Evolutionary conservation across 1,140 invertebrate genomes (phyloP), one percentile per base, ranked within the genome.

Genomic region (Bombus superbus): DNA sequence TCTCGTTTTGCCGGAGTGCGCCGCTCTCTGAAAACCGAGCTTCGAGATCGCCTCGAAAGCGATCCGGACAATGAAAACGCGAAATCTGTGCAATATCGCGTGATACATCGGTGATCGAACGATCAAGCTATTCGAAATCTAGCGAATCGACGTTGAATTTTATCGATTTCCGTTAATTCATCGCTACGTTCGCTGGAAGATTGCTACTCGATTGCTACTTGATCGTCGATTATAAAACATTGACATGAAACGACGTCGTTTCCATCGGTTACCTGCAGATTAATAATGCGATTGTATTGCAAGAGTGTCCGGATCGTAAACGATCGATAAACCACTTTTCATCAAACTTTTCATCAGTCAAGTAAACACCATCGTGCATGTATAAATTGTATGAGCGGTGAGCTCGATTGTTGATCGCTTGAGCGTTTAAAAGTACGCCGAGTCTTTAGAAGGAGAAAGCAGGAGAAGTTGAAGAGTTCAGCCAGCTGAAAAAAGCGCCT

Each of bases 381-480:
- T 32, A 13, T n/a, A 69, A 32, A 53, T 15, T 42, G 28, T 35
- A 47, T 0, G 28, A 69, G 47, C 44, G 42, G 62, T 53, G 32
- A 8, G n/a, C 44, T 40, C 28, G 44, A 72, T 59, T 9, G 28
- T 38, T 28, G 74, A 42, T 69, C 75, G 82, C 35, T 53, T 57
- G 76, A 72, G 53, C 64, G 53, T 81, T 73, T 62, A 62, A 78
- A 66, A 35, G 38, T 62, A 53, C 75, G 40, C 25, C 76, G 66
- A 79, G 47, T 11, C 53, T 79, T 84, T 84, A 57, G 81, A 83
- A 83, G 83, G 83, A 84, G 83, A 84, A 84, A 84, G 76, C 81
- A 68, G 79, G 44, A 78, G 75, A 72, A 84, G 75, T 72, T 62
- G 66, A 79, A 72, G 53, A 69, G 53, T 79, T 79, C 83, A 35